Evolutionary conservation across 2,797 vertebrate species (phyloP).

Genomic region (Poecilia picta): DNA sequence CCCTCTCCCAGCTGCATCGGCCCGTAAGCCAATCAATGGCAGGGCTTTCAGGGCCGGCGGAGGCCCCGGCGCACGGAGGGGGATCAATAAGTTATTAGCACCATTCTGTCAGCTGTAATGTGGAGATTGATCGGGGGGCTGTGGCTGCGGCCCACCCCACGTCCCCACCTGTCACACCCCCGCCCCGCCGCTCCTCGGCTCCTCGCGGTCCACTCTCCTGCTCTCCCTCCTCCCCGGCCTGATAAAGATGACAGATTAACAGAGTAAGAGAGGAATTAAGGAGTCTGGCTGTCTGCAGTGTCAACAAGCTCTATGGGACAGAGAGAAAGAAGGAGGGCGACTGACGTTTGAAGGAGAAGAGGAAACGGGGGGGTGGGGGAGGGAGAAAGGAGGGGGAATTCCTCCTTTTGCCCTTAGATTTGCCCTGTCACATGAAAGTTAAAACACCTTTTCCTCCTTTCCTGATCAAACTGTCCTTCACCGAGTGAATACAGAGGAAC

Average conservation of each 20-base stretch:
- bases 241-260: constrained; percentile 99
- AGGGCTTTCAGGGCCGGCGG: constrained; percentile 88
- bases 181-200: constrained; percentile 50
- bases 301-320: constrained; percentile 82
- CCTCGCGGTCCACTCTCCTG: constrained; percentile 37
- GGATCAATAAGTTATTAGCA: constrained; percentile 99
- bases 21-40: constrained; percentile 92
- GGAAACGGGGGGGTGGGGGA: constrained; percentile 63
- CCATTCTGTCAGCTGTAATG: constrained; percentile 99
- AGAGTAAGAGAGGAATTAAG: constrained; percentile 97
- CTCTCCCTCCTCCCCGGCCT: constrained; percentile 82
- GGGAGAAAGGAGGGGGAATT: constrained; percentile 46
- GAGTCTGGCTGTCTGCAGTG: constrained; percentile 90
- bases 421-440: constrained; percentile 65
- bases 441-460: constrained; percentile 59
- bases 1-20: constrained; percentile 70
- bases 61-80: constrained; percentile 85
- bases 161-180: constrained; percentile 79
- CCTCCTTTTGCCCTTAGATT: constrained; percentile 52
- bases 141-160: constrained; percentile 81
- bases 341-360: constrained; percentile 67
- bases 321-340: constrained; percentile 63
- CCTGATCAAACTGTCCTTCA: constrained; percentile 38
- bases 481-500: constrained; percentile 33
- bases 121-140: constrained; percentile 97